Percentiles rank a stretch among this genome's conserved stretches.
Evolutionary conservation across 2,888 invertebrate genomes (phyloP).

Genomic region (Selenia dentaria): DNA sequence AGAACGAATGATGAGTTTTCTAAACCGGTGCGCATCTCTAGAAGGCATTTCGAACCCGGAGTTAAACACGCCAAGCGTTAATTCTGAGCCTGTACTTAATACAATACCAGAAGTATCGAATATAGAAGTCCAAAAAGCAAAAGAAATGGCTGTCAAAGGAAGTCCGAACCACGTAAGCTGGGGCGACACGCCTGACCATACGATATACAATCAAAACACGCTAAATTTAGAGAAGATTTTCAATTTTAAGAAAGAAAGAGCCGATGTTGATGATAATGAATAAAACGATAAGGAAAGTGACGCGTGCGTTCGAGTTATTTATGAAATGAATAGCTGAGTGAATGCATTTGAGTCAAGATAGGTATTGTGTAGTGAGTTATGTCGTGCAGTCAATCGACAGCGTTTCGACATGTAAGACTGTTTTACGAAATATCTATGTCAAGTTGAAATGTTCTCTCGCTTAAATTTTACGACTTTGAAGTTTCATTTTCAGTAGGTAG

Average conservation of each 20-base stretch:
- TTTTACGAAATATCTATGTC: no score
- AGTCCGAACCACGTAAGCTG: conserved; percentile 60
- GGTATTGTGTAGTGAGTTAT: conserved; percentile 6
- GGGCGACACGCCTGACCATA: conserved; percentile 74
- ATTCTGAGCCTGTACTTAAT: conserved; percentile 62
- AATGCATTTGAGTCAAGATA: neutral
- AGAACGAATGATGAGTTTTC: conserved; percentile 74
- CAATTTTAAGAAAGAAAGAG: conserved; percentile 53
- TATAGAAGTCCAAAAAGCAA: conserved; percentile 27
- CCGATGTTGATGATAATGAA: conserved; percentile 30
- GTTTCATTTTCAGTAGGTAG: no score
- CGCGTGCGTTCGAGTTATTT: conserved; percentile 9
- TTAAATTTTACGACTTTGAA: no score
- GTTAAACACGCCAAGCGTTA: conserved; percentile 56
- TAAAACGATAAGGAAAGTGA: conserved; percentile 5
- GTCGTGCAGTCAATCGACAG: no score
- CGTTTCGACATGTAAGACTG: no score
- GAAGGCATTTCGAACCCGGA: conserved; percentile 68
- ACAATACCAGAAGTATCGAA: conserved; percentile 58
- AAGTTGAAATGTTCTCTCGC: no score
- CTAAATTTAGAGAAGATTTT: conserved; percentile 74
- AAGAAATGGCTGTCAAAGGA: conserved; percentile 33
- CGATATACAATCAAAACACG: conserved; percentile 76
- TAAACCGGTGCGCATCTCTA: conserved; percentile 67
- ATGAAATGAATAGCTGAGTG: conserved; percentile 12